Evolutionary conservation across 92 coral and sea anemone species (phyloP), one percentile per base, ranked within the genome.

Genomic region (Isaurus tuberculatus): DNA sequence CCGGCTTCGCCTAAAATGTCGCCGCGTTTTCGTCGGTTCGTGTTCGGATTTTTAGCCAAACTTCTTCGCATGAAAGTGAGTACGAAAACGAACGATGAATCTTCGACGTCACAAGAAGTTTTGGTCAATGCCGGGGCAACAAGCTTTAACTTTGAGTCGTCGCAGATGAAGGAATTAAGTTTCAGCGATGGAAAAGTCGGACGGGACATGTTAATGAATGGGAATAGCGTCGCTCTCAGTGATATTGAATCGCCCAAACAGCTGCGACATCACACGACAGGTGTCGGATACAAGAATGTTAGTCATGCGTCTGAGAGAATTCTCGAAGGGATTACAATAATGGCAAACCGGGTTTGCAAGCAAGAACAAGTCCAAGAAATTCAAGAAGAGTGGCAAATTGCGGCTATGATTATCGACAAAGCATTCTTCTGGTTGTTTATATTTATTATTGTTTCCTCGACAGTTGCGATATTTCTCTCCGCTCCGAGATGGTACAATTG

Each of bases 381-480:
- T 64, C 81, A 75, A 5, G 83, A 87, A 70, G 90, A 87, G 23
- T 87, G 90, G 90, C 79, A 87, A 82, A 58, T 80, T 29, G 90
- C 90, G 2, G 90, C 90, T 3, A 73, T 81, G 51, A 87, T 87
- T 44, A 30, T 87, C 8, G 90, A 87, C 70, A 87, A 87, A 36
- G 69, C 78, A 3, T 87, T 87, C 87, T 81, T 87, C 55, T 81
- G 90, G 90, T 23, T 87, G 61, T 87, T 87, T 44, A 71, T 87
- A 23, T 43, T 43, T 7, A 37, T 87, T 32, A 69, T 83, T 8
- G 87, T 81, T 29, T 83, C 81, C n/a, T 75, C 81, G 19, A 75
- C 81, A n/a, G 81, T 57, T 42, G 81, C 69, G 27, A 75, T 75
- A 75, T 75, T 75, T 36, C 69, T 75, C 22, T 75, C 81, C 13